phyloP scores from a whole-genome alignment of 2,113 vertebrate genomes.

The Podarcis raffonei region DNA sequence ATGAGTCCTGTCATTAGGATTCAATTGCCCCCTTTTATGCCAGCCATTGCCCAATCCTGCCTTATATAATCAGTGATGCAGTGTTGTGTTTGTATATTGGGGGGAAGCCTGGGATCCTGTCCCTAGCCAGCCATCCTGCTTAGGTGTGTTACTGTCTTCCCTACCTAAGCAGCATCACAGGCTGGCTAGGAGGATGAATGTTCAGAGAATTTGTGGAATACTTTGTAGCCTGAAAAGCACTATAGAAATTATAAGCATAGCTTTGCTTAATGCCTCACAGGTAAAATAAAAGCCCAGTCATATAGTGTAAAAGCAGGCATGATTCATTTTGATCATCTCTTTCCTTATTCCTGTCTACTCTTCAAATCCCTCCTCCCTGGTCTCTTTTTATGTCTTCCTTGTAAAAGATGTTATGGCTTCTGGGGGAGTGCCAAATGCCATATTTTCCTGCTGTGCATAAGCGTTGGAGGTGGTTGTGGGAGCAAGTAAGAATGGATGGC shows the following conservation, averaged over 20 bases:
- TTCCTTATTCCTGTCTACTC: background rate
- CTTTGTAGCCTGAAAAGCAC: background rate
- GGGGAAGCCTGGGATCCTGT: background rate
- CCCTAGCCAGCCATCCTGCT: background rate
- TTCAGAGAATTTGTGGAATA: background rate
- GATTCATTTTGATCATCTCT: background rate
- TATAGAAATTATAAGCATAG: background rate
- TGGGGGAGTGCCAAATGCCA: background rate
- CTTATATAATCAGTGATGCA: background rate
- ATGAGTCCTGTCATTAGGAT: background rate
- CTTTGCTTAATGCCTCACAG: background rate
- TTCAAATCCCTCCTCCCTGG: background rate
- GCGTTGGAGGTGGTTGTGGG: background rate
- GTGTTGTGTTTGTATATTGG: background rate
- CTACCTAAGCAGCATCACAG: background rate
- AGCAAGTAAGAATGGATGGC: too few species aligned
- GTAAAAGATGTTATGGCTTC: background rate
- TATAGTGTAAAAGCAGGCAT: background rate
- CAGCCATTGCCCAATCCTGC: background rate
- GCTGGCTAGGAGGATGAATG: background rate
- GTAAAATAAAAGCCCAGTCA: background rate
- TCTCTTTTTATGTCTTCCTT: background rate
- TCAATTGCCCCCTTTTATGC: background rate
- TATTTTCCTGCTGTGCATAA: background rate
- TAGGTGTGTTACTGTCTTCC: background rate